Evolutionary conservation across 2,888 invertebrate species (phyloP).

Genomic region (Tillus elongatus): DNA sequence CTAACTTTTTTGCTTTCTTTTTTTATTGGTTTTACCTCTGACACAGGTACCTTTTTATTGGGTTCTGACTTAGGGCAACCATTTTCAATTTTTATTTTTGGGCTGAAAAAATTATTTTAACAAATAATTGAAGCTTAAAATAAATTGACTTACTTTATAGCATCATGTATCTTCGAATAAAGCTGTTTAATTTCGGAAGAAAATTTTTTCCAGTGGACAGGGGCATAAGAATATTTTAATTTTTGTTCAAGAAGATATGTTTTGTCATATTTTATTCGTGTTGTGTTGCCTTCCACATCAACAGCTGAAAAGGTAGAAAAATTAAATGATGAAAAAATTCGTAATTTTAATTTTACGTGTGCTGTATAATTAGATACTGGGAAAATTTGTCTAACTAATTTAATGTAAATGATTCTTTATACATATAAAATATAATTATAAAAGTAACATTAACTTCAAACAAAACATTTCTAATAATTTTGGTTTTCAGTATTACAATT

Average conservation of each 20-base stretch:
- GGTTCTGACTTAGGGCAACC: conserved; percentile 21
- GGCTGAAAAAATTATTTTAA: conserved; percentile 27
- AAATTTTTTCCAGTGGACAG: conserved; percentile 35
- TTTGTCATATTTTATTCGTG: conserved; percentile 45
- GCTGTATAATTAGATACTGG: no score
- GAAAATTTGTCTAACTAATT: no score
- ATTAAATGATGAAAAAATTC: no score
- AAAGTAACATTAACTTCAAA: no score
- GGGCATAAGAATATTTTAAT: conserved; percentile 32
- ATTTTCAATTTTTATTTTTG: conserved; percentile 39
- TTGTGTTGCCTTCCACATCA: conserved; percentile 48
- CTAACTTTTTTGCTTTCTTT: conserved; percentile 31
- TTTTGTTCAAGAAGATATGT: conserved; percentile 39
- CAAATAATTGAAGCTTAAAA: neutral
- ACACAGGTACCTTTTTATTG: conserved; percentile 26
- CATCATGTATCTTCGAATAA: conserved; percentile 34
- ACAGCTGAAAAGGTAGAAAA: conserved; percentile 56
- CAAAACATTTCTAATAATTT: no score
- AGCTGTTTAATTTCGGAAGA: conserved; percentile 29
- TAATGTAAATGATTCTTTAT: no score
- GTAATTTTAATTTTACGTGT: no score
- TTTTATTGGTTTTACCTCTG: conserved; percentile 34
- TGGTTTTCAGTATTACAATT: no score
- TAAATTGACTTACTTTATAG: conserved; percentile 27
- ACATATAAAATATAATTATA: no score